Conservation (phyloP, 2,888 invertebrate genomes). For the Synergus laeviventris region DNA sequence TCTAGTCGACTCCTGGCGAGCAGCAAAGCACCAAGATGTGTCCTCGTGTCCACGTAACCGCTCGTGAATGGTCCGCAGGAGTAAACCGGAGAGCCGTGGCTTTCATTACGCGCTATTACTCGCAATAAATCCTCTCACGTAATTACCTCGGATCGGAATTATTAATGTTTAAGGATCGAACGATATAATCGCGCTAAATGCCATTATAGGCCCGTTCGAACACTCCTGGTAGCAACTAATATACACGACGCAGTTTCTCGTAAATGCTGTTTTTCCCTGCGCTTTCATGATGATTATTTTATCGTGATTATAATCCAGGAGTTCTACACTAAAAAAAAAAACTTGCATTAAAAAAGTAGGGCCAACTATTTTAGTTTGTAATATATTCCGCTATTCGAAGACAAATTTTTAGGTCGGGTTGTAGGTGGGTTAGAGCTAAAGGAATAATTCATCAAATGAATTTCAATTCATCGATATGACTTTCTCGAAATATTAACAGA, state of each 20-base stretch:
- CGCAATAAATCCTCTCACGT: slow-evolving; percentile 66
- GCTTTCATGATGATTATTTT: neutral
- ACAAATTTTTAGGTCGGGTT: no score
- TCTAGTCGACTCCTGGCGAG: slow-evolving; percentile 69
- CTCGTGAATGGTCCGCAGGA: slow-evolving; percentile 39
- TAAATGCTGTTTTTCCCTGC: neutral
- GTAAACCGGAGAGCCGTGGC: slow-evolving; percentile 37
- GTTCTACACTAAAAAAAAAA: no score
- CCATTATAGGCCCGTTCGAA: slow-evolving; percentile 53
- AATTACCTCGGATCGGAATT: slow-evolving; percentile 66
- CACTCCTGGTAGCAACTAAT: slow-evolving; percentile 47
- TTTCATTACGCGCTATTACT: slow-evolving; percentile 65
- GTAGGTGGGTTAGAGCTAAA: no score
- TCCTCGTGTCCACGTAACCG: slow-evolving; percentile 70
- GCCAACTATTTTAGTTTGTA: no score
- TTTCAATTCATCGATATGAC: no score
- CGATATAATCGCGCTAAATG: slow-evolving; percentile 69
- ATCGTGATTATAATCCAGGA: no score
- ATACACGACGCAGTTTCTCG: slow-evolving; percentile 5
- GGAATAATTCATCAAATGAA: no score
- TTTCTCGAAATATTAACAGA: no score
- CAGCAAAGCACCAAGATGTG: slow-evolving; percentile 72
- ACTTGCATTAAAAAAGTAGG: no score
- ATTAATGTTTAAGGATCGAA: slow-evolving; percentile 67
- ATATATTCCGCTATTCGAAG: no score